These are phyloP conservation scores for Rhizoglyphus robini DNA, from an alignment of 1,140 invertebrate species.

Conservation along the genomic window DNA sequence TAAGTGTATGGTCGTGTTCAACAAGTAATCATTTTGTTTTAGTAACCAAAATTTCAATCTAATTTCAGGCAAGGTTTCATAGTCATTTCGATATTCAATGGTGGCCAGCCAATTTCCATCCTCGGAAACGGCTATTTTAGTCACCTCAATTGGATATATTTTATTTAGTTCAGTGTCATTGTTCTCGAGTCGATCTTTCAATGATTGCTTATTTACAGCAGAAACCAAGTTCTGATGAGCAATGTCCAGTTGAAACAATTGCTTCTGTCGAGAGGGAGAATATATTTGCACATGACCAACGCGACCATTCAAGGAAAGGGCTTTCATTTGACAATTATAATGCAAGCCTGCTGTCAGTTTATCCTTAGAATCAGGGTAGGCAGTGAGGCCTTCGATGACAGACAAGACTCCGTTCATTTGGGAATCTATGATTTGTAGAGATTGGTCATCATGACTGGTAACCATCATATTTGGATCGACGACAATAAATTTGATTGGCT, in stretches of 20 bases:
- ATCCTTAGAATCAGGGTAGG: not conserved
- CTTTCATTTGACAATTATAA: conserved; percentile 49
- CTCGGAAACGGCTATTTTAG: conserved; percentile 47
- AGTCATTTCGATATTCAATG: conserved; percentile 49
- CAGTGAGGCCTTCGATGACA: conserved; percentile 8
- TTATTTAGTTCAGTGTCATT: conserved; percentile 32
- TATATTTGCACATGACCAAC: conserved; percentile 68
- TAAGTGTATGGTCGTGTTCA: conserved; percentile 57
- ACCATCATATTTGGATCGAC: conserved; percentile 49
- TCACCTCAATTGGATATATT: conserved; percentile 54
- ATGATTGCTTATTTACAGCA: not conserved
- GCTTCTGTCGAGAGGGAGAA: conserved; percentile 46
- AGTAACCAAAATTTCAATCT: conserved; percentile 60
- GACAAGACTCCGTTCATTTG: conserved; percentile 5
- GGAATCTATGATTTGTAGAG: conserved; percentile 20
- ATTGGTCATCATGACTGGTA: conserved; percentile 55
- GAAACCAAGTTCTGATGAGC: conserved; percentile 11
- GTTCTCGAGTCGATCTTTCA: not conserved
- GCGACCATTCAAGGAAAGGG: conserved; percentile 58
- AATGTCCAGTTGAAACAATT: conserved; percentile 39
- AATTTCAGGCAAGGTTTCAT: conserved; percentile 45
- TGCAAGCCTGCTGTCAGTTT: conserved; percentile 49
- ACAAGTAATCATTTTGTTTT: conserved; percentile 35
- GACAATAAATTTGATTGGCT: conserved; percentile 50
- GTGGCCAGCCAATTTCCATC: conserved; percentile 63